These are phyloP conservation scores for Apamea sordens DNA, from an alignment of 2,888 invertebrate species.

Conservation along the genomic window DNA sequence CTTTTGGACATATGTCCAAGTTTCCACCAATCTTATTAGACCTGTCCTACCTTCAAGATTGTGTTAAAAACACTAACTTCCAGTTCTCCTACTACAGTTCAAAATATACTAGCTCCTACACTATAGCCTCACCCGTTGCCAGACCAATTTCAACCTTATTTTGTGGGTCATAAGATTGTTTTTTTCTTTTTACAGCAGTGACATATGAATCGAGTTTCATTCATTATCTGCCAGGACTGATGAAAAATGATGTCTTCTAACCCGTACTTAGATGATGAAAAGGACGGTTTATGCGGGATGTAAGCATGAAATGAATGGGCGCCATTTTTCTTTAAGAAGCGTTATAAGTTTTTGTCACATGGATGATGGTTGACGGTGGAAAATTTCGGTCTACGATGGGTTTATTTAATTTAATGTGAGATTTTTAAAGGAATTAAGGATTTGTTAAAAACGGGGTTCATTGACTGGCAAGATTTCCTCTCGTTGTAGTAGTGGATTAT, in stretches of 20 bases:
- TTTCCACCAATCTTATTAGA: conserved; percentile 11
- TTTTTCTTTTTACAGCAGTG: conserved; percentile 1
- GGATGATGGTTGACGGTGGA: conserved; percentile 16
- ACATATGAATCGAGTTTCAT: conserved; percentile 68
- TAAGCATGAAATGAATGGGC: conserved; percentile 55
- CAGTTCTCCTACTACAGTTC: conserved; percentile 9
- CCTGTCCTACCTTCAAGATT: conserved; percentile 16
- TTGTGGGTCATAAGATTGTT: rapidly evolving
- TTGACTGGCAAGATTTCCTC: too few species aligned
- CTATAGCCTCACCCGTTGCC: neutral
- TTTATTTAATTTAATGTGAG: neutral
- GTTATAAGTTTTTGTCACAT: conserved; percentile 43
- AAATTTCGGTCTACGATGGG: neutral
- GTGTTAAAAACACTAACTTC: conserved; percentile 28
- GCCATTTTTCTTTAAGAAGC: conserved; percentile 45
- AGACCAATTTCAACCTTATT: conserved; percentile 2
- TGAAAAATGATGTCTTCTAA: conserved; percentile 78
- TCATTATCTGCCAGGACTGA: conserved; percentile 73
- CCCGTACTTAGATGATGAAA: conserved; percentile 72
- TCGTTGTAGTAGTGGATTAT: too few species aligned
- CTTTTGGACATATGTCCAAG: neutral
- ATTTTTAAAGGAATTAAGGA: neutral
- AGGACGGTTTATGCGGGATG: conserved; percentile 61
- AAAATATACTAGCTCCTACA: conserved; percentile 32
- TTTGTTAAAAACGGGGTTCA: too few species aligned